phyloP scores from a whole-genome alignment of 1,140 invertebrate species.

The Elymnias hypermnestra region DNA sequence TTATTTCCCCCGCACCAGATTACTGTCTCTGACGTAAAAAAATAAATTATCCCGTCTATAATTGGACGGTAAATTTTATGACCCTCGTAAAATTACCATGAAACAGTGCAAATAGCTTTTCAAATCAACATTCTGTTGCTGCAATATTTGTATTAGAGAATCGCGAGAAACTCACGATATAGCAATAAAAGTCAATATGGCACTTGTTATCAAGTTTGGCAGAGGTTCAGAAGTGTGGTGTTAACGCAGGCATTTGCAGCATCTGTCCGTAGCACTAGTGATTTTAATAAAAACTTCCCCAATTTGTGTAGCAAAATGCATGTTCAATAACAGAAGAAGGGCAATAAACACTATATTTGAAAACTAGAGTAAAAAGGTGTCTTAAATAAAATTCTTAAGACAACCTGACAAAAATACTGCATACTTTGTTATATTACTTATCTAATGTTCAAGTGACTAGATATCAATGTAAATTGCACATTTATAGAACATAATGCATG shows the following conservation, averaged over 20 bases:
- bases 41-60: slow-evolving; percentile 47
- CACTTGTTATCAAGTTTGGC: slow-evolving; percentile 43
- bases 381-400: too few species aligned
- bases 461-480: too few species aligned
- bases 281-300: slow-evolving; percentile 52
- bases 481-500: too few species aligned
- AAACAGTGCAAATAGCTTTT: slow-evolving; percentile 52
- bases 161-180: slow-evolving; percentile 23
- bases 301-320: slow-evolving; percentile 5
- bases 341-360: too few species aligned
- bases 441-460: too few species aligned
- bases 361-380: too few species aligned
- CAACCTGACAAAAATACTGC: too few species aligned
- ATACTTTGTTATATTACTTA: too few species aligned
- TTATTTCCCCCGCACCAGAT: slow-evolving; percentile 38
- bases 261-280: slow-evolving; percentile 47
- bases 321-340: slow-evolving; percentile 5
- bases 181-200: slow-evolving; percentile 46
- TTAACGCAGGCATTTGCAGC: slow-evolving; percentile 53
- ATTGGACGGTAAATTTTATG: slow-evolving; percentile 62
- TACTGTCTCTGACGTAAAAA: slow-evolving; percentile 48
- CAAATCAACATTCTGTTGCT: slow-evolving; percentile 43
- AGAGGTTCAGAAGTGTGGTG: slow-evolving; percentile 52
- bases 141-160: slow-evolving; percentile 12
- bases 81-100: slow-evolving; percentile 56